phyloP scores from a whole-genome alignment of 1,140 invertebrate species.

The Lepidurus couesii region DNA sequence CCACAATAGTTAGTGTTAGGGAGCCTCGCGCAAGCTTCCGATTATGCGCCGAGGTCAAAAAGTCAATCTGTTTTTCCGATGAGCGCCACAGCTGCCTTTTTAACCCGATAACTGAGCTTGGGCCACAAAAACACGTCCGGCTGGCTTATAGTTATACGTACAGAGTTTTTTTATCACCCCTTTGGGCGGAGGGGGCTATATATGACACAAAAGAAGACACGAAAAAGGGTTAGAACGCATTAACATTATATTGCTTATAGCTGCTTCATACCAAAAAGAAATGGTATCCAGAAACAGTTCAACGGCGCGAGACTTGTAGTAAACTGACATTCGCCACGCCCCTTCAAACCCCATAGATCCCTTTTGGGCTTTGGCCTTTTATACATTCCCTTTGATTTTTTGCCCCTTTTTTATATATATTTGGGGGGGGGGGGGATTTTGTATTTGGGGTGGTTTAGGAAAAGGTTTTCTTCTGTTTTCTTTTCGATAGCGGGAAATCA shows the following conservation, averaged over 20 bases:
- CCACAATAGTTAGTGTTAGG: not conserved
- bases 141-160: not conserved
- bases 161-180: not conserved
- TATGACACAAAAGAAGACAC: slow-evolving; percentile 12
- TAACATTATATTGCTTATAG: not conserved
- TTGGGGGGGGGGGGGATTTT: not conserved
- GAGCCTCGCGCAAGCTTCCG: not conserved
- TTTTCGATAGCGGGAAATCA: slow-evolving; percentile 11
- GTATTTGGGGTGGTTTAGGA: too few species aligned
- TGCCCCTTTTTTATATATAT: not conserved
- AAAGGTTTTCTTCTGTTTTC: not conserved
- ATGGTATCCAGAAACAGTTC: not conserved
- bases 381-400: not conserved
- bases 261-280: not conserved
- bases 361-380: not conserved
- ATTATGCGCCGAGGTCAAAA: slow-evolving; percentile 15
- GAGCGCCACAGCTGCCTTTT: slow-evolving; percentile 6
- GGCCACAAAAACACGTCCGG: not conserved
- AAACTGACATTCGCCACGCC: slow-evolving; percentile 18
- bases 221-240: slow-evolving; percentile 4
- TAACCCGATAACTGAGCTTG: slow-evolving; percentile 10
- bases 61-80: not conserved
- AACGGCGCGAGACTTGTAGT: not conserved
- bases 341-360: not conserved
- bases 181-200: not conserved